Base-by-base conservation (phyloP, 2,797 vertebrate genomes). In the Macrochelys suwanniensis region DNA sequence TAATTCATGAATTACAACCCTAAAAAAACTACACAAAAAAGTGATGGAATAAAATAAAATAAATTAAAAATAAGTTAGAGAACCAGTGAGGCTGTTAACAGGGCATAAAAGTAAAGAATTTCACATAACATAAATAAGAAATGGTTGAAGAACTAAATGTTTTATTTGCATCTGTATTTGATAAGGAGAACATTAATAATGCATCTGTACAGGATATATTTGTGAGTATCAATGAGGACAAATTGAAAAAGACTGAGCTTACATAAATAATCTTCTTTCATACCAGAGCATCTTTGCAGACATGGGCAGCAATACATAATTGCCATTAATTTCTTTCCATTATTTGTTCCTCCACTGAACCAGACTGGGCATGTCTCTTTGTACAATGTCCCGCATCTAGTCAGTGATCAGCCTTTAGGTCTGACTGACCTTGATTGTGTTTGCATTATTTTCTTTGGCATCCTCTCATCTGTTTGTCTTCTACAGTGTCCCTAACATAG, bases 31-130 rank as follows among this genome's bases (percentile, higher is more conserved):
- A 26, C n/a, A 68, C 3, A 92, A 93, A 54, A 54, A 5, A 82
- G 17, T 76, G 4, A 51, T 0, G 26, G 1, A 33, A 53, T 7
- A 25, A 28, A 77, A 31, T 15, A 4, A 3, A 6, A 42, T 42
- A 88, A 50, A 28, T 2, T 33, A 33, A 45, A 9, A 3, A 4
- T 45, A 76, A 74, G 47, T 42, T 31, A 42, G 17, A 80, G 3
- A 54, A 80, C 3, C 37, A 84, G 53, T 33, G 4, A 0, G 0
- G 51, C 2, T 0, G 57, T 82, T 59, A 82, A 49, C 6, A 82
- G 2, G 1, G 54, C 5, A 4, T 8, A 49, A 90, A 94, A 88
- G 13, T 45, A 57, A 53, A 4, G 0, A 84, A 80, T 79, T 87
- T 33, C 77, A 31, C 33, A 47, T 80, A 87, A 50, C 4, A 71